Percentiles rank a stretch among this genome's conserved stretches.
These are phyloP conservation scores for Dorcus hopei DNA, from an alignment of 2,888 invertebrate genomes.

Conservation along the genomic window DNA sequence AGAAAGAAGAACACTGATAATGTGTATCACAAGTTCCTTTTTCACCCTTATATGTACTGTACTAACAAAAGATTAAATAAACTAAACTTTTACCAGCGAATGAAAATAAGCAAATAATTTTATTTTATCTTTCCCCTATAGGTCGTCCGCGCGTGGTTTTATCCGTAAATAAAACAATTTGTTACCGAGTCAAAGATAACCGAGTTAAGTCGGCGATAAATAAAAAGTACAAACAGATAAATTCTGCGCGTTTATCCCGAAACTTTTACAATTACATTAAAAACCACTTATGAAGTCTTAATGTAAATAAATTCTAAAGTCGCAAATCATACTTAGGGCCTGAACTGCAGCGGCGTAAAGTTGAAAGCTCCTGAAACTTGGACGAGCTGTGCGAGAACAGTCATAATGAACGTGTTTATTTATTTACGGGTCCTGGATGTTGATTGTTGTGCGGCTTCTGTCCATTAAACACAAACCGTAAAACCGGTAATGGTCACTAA, in stretches of 20 bases:
- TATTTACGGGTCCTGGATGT: neutral
- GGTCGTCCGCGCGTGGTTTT: too few relatives aligned
- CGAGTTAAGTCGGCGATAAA: neutral
- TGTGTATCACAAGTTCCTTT: too few relatives aligned
- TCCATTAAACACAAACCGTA: too few relatives aligned
- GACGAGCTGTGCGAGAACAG: neutral
- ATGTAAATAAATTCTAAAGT: neutral
- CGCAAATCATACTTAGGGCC: conserved; percentile 3
- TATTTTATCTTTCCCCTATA: too few relatives aligned
- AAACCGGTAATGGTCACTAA: too few relatives aligned
- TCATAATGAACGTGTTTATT: neutral
- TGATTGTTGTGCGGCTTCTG: too few relatives aligned
- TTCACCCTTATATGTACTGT: too few relatives aligned
- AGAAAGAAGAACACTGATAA: too few relatives aligned
- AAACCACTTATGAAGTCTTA: conserved; percentile 1
- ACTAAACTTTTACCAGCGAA: too few relatives aligned
- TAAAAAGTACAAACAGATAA: neutral
- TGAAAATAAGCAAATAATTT: too few relatives aligned
- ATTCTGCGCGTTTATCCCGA: neutral
- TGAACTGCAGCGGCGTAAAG: neutral
- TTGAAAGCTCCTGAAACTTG: neutral
- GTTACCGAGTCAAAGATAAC: neutral
- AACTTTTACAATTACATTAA: conserved; percentile 1
- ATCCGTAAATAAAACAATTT: too few relatives aligned
- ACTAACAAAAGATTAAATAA: too few relatives aligned